A percentile compares a stretch with the other conserved stretches of the same genome.
phyloP scores from a whole-genome alignment of 2,888 invertebrate genomes.

The Crepidodera aurea region DNA sequence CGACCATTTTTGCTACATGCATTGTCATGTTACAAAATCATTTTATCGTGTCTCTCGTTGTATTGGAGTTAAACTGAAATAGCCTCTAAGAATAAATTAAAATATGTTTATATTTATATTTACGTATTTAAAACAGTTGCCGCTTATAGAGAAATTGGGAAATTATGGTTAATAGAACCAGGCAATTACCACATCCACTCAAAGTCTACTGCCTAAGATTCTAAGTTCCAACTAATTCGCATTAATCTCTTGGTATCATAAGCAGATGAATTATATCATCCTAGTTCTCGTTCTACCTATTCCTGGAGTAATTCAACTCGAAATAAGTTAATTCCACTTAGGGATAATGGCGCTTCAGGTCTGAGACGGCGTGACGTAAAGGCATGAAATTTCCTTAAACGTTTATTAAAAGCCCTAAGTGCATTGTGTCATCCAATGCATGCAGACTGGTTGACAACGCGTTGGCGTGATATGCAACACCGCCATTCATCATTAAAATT shows the following conservation, averaged over 20 bases:
- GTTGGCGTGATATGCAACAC: neutral
- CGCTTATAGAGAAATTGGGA: too few species aligned
- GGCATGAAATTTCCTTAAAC: conserved; percentile 20
- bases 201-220: too few species aligned
- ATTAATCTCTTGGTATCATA: conserved; percentile 14
- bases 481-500: conserved; percentile 1
- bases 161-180: too few species aligned
- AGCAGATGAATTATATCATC: conserved; percentile 17
- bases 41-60: too few species aligned
- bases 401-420: conserved; percentile 21
- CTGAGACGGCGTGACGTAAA: conserved; percentile 3
- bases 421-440: conserved; percentile 7
- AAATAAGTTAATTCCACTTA: conserved; percentile 9
- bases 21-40: too few species aligned
- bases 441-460: conserved; percentile 5
- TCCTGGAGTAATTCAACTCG: conserved; percentile 5
- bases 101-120: too few species aligned
- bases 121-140: too few species aligned
- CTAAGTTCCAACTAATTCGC: conserved; percentile 5
- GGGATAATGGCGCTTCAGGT: conserved; percentile 2
- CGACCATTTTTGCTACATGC: too few species aligned
- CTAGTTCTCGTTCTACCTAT: conserved; percentile 8
- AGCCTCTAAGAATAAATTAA: too few species aligned
- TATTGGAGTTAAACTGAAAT: too few species aligned
- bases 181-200: too few species aligned